Evolutionary conservation across 1,140 invertebrate genomes (phyloP).

Genomic region (Belonocnema kinseyi): DNA sequence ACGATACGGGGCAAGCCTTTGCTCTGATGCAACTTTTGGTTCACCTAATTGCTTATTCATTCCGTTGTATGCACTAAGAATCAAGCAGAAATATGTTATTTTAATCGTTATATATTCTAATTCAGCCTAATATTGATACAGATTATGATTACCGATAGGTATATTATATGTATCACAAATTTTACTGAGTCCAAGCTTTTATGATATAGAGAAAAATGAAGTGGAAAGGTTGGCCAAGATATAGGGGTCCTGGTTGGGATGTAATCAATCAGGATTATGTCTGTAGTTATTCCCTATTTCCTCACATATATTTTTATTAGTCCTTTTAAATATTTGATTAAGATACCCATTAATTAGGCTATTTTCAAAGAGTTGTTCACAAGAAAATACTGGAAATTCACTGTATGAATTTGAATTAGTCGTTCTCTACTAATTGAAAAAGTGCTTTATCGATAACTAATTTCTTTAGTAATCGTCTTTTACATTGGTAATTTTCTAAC

Average conservation of each 20-base stretch:
- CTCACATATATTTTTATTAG: neutral
- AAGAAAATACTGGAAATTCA: too few relatives aligned
- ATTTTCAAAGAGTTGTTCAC: too few relatives aligned
- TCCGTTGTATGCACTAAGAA: conserved; percentile 34
- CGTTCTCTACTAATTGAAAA: too few relatives aligned
- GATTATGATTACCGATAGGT: too few relatives aligned
- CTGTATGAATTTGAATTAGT: too few relatives aligned
- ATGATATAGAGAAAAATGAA: too few relatives aligned
- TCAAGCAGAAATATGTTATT: conserved; percentile 17
- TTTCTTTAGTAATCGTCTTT: too few relatives aligned
- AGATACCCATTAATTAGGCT: too few relatives aligned
- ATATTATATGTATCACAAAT: too few relatives aligned
- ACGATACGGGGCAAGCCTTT: conserved; percentile 7
- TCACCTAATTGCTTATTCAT: conserved; percentile 40
- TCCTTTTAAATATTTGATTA: neutral
- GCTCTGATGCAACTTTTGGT: conserved; percentile 30
- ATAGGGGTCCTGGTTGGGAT: neutral
- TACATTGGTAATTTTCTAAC: too few relatives aligned
- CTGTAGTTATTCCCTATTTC: neutral
- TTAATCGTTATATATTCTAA: neutral
- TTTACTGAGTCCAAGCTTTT: too few relatives aligned
- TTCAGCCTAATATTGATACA: neutral
- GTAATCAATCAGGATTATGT: conserved; percentile 1
- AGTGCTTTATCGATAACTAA: too few relatives aligned
- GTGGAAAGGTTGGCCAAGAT: neutral